Evolutionary conservation across 2,797 vertebrate species (phyloP).

Genomic region (Anabas testudineus): DNA sequence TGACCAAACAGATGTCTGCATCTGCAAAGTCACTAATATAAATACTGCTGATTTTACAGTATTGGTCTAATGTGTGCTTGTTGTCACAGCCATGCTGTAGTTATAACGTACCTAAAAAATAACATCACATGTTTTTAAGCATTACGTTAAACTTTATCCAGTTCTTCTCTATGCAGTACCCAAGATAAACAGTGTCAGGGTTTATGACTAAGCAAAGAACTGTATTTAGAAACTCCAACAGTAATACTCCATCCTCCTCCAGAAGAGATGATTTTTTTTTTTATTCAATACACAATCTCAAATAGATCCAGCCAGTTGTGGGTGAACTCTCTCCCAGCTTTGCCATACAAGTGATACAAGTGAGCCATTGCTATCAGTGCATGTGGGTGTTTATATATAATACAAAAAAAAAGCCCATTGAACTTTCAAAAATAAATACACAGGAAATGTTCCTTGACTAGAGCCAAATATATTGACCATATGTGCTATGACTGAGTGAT

Average conservation of each 20-base stretch:
- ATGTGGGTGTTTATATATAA: conserved; percentile 37
- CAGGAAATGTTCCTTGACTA: conserved; percentile 11
- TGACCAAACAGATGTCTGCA: background rate
- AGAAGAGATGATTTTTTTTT: conserved; percentile 31
- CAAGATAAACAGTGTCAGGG: conserved; percentile 22
- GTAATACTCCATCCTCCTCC: conserved; percentile 49
- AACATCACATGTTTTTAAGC: background rate
- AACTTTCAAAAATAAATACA: conserved; percentile 32
- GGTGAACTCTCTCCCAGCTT: conserved; percentile 23
- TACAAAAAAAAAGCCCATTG: background rate
- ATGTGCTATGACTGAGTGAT: background rate
- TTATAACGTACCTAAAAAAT: background rate
- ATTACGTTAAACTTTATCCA: background rate
- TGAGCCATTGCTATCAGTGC: conserved; percentile 39
- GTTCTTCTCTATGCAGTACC: conserved; percentile 17
- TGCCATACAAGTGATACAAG: conserved; percentile 55
- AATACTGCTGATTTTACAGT: background rate
- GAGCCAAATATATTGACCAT: conserved; percentile 1
- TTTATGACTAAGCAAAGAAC: conserved; percentile 51
- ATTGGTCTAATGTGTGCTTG: background rate
- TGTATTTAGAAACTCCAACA: conserved; percentile 51
- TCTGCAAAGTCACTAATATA: background rate
- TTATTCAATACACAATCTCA: conserved; percentile 15
- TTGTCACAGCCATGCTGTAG: background rate
- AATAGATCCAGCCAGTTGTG: conserved; percentile 24